Evolutionary conservation across 2,888 invertebrate species (phyloP), one percentile per base, ranked within the genome.

Genomic region (Hypselothyrea guttata): DNA sequence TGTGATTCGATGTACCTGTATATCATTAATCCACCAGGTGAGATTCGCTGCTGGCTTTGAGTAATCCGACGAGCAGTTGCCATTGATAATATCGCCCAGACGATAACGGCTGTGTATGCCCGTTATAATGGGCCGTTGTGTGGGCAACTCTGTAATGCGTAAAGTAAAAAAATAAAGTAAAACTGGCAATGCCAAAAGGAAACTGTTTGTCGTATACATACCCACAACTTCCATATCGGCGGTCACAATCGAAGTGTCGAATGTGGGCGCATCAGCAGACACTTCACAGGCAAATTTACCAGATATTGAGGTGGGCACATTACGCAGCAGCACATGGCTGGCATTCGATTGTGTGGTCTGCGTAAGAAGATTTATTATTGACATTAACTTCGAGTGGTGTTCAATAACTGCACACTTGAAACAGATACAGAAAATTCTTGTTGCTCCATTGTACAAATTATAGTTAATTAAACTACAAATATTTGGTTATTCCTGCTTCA

Each of bases 21-120:
- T 86, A 56, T 91, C 92, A 74, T 92, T 92, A 61, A 92, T 90
- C 86, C 91, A 91, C 92, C 92, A 92, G 37, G 92, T 92, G 57
- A 92, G 88, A 87, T 92, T 92, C 2, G 91, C 92, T 7, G 92
- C 91, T 5, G 92, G 92, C 71, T 90, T 90, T 3, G 92, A 92
- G 62, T 91, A 90, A 69, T 90, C 90, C 15, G 92, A 92, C 11
- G 91, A 91, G 70, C 92, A 92, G 74, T 91, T 91, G 1, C 92
- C 92, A 71, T 90, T 91, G 38, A 92, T 87, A 42, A 88, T 87
- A 53, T 92, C 92, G 2, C 91, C 91, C 8, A 90, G 75, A 2
- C 91, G 90, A 84, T 92, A 92, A 12, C 91, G 88, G 1, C 90
- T 89, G 75, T 91, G 92, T 54, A 92, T 87, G 1, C 92, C 92